Evolutionary conservation across 2,888 invertebrate genomes (phyloP).

Genomic region (Sympetrum striolatum): DNA sequence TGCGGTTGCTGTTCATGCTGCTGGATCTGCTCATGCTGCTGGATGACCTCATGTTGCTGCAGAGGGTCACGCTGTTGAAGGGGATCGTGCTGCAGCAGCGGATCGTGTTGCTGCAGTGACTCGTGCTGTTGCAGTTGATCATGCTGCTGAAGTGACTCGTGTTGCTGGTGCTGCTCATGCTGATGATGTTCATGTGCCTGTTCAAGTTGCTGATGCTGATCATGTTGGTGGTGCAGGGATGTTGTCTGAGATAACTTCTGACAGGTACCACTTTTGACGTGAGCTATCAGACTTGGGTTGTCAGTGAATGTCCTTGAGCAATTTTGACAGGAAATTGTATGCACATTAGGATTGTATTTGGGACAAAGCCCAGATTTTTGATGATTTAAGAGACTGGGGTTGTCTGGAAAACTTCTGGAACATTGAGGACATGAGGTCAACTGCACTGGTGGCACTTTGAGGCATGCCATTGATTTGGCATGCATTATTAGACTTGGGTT

Average conservation of each 20-base stretch:
- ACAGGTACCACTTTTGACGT: neutral
- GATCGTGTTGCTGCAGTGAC: neutral
- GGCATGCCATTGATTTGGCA: constrained; percentile 32
- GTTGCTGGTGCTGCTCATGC: neutral
- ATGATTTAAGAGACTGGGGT: constrained; percentile 20
- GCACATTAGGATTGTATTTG: constrained; percentile 4
- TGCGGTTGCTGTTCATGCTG: neutral
- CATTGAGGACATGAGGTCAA: constrained; percentile 21
- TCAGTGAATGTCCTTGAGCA: constrained; percentile 27
- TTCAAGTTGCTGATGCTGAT: neutral
- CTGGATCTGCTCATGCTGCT: neutral
- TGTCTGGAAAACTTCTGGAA: constrained; percentile 33
- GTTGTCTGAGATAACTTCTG: neutral
- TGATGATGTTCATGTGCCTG: neutral
- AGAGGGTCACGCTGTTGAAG: neutral
- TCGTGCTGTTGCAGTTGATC: neutral
- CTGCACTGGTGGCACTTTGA: constrained; percentile 34
- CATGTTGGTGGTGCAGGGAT: neutral
- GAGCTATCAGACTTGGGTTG: constrained; percentile 26
- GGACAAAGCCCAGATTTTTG: constrained; percentile 20
- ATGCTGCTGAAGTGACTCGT: neutral
- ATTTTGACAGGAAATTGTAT: constrained; percentile 15
- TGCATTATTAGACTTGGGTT: constrained; percentile 30
- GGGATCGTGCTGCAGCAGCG: neutral
- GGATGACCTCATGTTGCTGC: neutral